These are phyloP conservation scores for Potamilus streckersoni DNA, from an alignment of 1,140 invertebrate genomes.

Conservation along the genomic window DNA sequence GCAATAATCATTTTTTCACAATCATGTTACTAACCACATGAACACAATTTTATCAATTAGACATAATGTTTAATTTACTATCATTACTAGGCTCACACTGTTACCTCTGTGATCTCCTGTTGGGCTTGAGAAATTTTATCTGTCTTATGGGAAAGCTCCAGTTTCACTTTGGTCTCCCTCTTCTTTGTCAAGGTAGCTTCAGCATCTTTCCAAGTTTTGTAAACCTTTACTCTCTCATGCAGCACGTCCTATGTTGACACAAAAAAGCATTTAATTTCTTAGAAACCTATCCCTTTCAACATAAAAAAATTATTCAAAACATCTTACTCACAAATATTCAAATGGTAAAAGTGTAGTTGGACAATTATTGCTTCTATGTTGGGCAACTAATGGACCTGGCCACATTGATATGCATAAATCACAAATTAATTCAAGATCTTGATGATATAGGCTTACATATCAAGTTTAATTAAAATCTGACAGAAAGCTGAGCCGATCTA, in stretches of 20 bases:
- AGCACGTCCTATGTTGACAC: conserved; percentile 83
- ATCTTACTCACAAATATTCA: too few relatives aligned
- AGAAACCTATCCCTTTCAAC: too few relatives aligned
- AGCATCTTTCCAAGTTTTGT: conserved; percentile 97
- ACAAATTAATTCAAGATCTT: too few relatives aligned
- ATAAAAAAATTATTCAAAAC: too few relatives aligned
- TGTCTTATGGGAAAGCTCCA: conserved; percentile 86
- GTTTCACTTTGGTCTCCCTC: conserved; percentile 91
- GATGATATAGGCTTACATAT: too few relatives aligned
- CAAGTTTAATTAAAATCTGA: too few relatives aligned
- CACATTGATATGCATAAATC: too few relatives aligned
- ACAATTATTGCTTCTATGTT: too few relatives aligned
- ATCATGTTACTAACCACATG: neutral
- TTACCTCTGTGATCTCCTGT: conserved; percentile 91
- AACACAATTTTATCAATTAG: neutral
- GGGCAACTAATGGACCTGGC: too few relatives aligned
- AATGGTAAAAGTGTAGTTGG: too few relatives aligned
- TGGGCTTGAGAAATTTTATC: conserved; percentile 91
- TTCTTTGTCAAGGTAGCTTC: conserved; percentile 95
- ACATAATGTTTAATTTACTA: neutral
- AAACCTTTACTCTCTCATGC: conserved; percentile 96
- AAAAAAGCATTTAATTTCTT: too few relatives aligned
- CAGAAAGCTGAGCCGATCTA: too few relatives aligned
- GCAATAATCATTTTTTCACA: neutral
- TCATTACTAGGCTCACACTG: conserved; percentile 1